A percentile compares a stretch with the other conserved stretches of the same genome.
Conservation (phyloP, 53 echinoderm and acorn worm species). For the Zoroaster sp. region DNA sequence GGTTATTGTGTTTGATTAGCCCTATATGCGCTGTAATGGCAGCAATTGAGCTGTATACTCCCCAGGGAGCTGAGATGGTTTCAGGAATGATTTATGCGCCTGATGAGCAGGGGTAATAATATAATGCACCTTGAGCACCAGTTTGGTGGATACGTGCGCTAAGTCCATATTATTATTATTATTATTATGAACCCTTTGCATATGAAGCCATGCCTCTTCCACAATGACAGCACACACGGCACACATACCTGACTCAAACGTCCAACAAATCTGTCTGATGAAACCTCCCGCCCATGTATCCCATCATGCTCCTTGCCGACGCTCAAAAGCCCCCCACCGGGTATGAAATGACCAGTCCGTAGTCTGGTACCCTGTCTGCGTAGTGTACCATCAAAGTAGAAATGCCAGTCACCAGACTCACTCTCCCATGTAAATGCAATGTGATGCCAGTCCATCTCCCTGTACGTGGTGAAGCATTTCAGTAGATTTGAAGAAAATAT, state of each 20-base stretch:
- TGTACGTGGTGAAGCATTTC: too few relatives aligned
- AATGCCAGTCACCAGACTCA: slow-evolving; percentile 62
- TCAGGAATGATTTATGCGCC: too few relatives aligned
- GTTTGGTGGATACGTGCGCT: too few relatives aligned
- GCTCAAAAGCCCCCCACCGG: slow-evolving; percentile 69
- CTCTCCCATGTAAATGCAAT: slow-evolving; percentile 75
- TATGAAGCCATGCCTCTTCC: background rate
- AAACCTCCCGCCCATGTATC: slow-evolving; percentile 47
- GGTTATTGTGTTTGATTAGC: too few relatives aligned
- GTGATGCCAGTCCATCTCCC: slow-evolving; percentile 59
- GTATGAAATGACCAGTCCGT: slow-evolving; percentile 54
- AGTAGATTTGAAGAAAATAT: too few relatives aligned
- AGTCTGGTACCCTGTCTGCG: slow-evolving; percentile 47
- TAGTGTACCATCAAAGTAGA: slow-evolving; percentile 60
- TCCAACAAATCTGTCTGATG: slow-evolving; percentile 59
- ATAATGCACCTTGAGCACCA: too few relatives aligned
- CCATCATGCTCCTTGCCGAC: slow-evolving; percentile 79
- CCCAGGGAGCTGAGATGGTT: too few relatives aligned
- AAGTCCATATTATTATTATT: too few relatives aligned
- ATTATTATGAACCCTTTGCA: too few relatives aligned
- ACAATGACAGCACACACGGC: background rate
- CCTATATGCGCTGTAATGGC: too few relatives aligned
- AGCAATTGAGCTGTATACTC: too few relatives aligned
- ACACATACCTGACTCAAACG: slow-evolving; percentile 64
- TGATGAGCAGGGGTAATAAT: too few relatives aligned